Base-by-base conservation (phyloP, 2,113 vertebrate species). In the Cathartes aura region DNA sequence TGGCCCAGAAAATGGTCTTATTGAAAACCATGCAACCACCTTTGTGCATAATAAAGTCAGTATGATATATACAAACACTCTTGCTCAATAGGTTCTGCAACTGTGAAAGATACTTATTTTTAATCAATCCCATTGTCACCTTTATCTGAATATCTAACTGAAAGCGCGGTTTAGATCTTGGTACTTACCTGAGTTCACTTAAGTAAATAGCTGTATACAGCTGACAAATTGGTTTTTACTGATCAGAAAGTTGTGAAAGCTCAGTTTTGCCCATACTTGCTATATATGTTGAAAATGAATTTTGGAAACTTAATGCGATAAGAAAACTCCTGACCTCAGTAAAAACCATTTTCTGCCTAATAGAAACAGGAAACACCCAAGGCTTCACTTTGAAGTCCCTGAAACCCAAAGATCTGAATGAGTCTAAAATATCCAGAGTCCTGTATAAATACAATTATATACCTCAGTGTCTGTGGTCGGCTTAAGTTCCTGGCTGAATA, bases 341-440 rank as follows among this genome's bases (percentile, higher is more conserved):
- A 53, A 62, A 91, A 84, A 38, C 3, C 4, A 4, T 72, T 82
- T 90, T 84, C 56, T 93, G 76, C 66, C n/a, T 70, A 75, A 89
- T 12, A 78, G 87, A 67, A 87, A 67, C 15, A 82, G 73, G 82
- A 91, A 93, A 47, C 48, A 82, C 78, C 73, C 64, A 94, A 89
- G 91, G 83, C 81, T 94, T 92, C 10, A 5, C 95, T 96, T 95
- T 91, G 78, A 97, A 93, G 91, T 96, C 38, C n/a, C 18, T 55
- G 64, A 67, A 79, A 82, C 36, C 24, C 43, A 40, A 79, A 93
- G 52, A 91, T 78, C 34, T 84, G 83, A 82, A 96, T 50, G 45
- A 89, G 15, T 59, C 5, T 50, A 8, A 95, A 94, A 87, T 32
- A 83, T 34, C 45, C 29, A 4, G 43, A 72, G 52, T 53, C 24